These are phyloP conservation scores for Aphidius gifuensis DNA, from an alignment of 1,140 invertebrate genomes.

Conservation along the genomic window DNA sequence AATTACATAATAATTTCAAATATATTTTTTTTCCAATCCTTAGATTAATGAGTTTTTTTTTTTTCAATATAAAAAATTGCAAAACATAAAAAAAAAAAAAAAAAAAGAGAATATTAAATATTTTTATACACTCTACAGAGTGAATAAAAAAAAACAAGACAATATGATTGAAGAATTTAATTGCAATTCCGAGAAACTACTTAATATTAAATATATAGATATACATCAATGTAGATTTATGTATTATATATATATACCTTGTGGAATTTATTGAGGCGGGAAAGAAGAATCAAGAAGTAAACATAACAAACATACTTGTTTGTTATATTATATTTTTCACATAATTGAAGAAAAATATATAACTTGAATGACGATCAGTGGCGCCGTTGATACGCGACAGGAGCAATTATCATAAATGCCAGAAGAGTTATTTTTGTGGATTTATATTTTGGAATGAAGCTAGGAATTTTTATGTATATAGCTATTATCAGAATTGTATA, in stretches of 20 bases:
- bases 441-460: constrained; percentile 31
- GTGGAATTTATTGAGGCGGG: too few relatives aligned
- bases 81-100: neutral
- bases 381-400: constrained; percentile 33
- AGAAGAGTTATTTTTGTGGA: constrained; percentile 25
- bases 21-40: too few relatives aligned
- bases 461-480: constrained; percentile 27
- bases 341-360: too few relatives aligned
- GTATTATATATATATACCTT: too few relatives aligned
- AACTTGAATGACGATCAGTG: constrained; percentile 22
- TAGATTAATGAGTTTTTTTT: too few relatives aligned
- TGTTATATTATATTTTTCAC: too few relatives aligned
- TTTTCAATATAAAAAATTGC: neutral
- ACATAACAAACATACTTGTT: too few relatives aligned
- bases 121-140: neutral
- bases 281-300: too few relatives aligned
- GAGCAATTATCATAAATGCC: constrained; percentile 42
- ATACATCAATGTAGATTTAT: too few relatives aligned
- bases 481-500: constrained; percentile 5
- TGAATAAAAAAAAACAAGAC: constrained; percentile 2
- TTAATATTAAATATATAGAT: neutral
- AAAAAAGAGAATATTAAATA: too few relatives aligned
- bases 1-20: too few relatives aligned
- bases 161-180: constrained; percentile 17
- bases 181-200: constrained; percentile 15